Base-by-base conservation (phyloP, 1,140 invertebrate genomes). In the Calephelis virginiensis region DNA sequence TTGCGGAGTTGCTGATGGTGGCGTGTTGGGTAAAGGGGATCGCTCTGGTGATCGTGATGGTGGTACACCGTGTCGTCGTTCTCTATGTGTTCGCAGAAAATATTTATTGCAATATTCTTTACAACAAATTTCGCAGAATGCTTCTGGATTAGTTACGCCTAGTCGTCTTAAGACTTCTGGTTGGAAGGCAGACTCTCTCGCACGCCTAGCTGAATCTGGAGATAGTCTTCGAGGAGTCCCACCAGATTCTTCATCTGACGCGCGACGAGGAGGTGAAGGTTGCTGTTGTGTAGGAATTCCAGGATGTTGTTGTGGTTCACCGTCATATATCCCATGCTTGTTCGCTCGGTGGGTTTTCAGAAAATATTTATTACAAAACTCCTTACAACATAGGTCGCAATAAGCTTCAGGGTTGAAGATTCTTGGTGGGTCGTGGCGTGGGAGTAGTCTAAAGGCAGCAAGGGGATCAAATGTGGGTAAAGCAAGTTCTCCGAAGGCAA, bases 291-390 rank as follows among this genome's bases (percentile, higher is more conserved):
- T 86, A 61, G 86, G 90, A 37, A 88, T 81, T 45, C 77, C 90
- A 66, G 87, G 86, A 9, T 93, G 93, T 3, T 91, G 92, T 28
- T 86, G 85, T 38, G 70, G 69, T 9, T 82, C 83, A 10, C 81
- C 86, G 43, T 94, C 93, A 73, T 96, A 97, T 64, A 98, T 97
- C 9, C 97, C 97, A 80, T 98, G 97, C 78, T 98, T 98, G 85
- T 98, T 98, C 2, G 97, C 97, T 85, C 97, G 97, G 92, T 98
- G 97, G 38, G 98, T 99, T 91, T 99, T 99, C 5, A 99, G 92
- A 86, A 99, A 99, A 91, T 99, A 99, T 89, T 99, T 99, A 93
- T 99, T 99, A 92, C 99, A 99, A 83, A 99, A 98, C 90, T 99
- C 98, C 90, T 99, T 99, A 91, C 99, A 99, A 92, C 99, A 99